Percentiles rank a stretch among this genome's conserved stretches.
Conservation (phyloP, 2,888 invertebrate species). For the Chaitophorus viminalis region DNA sequence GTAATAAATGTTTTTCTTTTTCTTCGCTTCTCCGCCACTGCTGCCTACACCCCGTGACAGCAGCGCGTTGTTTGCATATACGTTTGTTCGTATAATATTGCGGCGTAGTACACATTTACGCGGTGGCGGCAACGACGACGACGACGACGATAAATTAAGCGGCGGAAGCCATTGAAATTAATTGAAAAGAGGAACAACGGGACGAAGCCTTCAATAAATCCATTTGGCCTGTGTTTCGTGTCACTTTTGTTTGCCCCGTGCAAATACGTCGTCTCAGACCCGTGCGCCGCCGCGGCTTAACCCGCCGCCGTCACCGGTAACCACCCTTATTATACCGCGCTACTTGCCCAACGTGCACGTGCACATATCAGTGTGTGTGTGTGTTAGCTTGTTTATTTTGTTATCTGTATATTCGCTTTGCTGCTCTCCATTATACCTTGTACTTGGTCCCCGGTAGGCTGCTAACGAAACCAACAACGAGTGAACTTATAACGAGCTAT, state of each 20-base stretch:
- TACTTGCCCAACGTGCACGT: not conserved
- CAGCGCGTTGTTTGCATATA: slow-evolving; percentile 5
- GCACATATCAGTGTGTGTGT: not conserved
- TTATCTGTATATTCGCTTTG: too few relatives aligned
- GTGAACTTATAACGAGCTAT: not conserved
- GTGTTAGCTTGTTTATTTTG: not conserved
- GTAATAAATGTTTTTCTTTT: not conserved
- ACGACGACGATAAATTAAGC: slow-evolving; percentile 56
- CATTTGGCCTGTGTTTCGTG: slow-evolving; percentile 52
- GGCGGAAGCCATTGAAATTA: slow-evolving; percentile 61
- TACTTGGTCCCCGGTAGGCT: too few relatives aligned
- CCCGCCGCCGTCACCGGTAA: not conserved
- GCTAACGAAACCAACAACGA: not conserved
- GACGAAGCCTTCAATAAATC: slow-evolving; percentile 57
- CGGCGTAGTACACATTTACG: not conserved
- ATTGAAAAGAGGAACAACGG: slow-evolving; percentile 61
- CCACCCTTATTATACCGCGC: not conserved
- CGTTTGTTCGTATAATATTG: not conserved
- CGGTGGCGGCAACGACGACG: not conserved
- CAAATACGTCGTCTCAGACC: slow-evolving; percentile 43
- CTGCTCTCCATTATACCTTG: too few relatives aligned
- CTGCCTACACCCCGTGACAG: not conserved
- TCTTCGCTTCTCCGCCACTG: not conserved
- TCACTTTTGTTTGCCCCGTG: slow-evolving; percentile 57
- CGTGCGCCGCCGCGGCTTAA: not conserved